Base-by-base conservation (phyloP, 1,140 invertebrate genomes). In the Diachasmimorpha longicaudata region DNA sequence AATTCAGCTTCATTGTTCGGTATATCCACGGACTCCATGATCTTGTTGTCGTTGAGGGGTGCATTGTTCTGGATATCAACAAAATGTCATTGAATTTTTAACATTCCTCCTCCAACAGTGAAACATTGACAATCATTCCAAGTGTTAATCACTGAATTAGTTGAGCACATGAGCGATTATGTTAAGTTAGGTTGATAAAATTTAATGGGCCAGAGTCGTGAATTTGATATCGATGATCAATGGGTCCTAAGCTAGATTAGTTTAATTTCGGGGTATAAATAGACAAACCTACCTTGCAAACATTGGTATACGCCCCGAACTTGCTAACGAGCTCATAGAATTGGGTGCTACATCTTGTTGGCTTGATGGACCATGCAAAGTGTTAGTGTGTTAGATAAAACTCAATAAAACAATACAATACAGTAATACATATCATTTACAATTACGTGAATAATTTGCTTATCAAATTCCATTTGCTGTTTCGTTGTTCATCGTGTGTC, bases 1-100 rank as follows among this genome's bases (percentile, higher is more conserved):
- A 96, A 85, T 92, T 96, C 87, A 10, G 86, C 82, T 48, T 88
- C 87, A 70, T 88, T 88, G 74, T 87, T 89, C 11, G 86, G 86
- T 74, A 85, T 79, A 58, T 89, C 86, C 11, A 83, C 81, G 14
- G 80, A 84, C 58, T 88, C 87, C 78, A 85, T 46, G 23, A 74
- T 78, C 78, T 88, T 88, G 76, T 89, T 89, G 75, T 89, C 86
- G 70, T 87, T 85, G 21, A 83, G 14, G 14, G 85, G 75, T 11
- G 82, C 69, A 78, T 87, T 88, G 21, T 85, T 86, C 86, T 86
- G 46, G 10, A 70, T 39, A 44, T 46, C 48, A 72, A 78, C 46
- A 68, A 77, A 14, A 76, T 16, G 14, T 16, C 16, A 16, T 52
- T 16, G 14, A 77, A 37, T 13, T 73, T 68, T 55, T 44, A 42